These are phyloP conservation scores for Neosilurus hyrtlii DNA, from an alignment of 2,797 vertebrate species.

Conservation along the genomic window DNA sequence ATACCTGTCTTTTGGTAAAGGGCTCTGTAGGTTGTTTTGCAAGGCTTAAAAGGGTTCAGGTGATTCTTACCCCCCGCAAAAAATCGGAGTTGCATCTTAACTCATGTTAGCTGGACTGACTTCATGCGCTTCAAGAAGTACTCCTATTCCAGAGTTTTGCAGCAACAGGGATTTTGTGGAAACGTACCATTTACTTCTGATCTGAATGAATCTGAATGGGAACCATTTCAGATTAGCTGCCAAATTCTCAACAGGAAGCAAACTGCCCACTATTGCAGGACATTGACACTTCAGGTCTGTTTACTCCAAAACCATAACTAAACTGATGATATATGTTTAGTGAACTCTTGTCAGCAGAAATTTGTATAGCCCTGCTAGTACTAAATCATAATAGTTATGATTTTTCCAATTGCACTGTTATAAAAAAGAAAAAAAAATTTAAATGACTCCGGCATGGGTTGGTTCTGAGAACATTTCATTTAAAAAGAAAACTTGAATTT, in stretches of 20 bases:
- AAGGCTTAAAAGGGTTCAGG: slow-evolving; percentile 59
- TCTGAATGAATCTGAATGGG: slow-evolving; percentile 28
- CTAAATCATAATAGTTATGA: slow-evolving; percentile 50
- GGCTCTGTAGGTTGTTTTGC: slow-evolving; percentile 54
- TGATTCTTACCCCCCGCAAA: slow-evolving; percentile 63
- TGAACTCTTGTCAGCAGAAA: slow-evolving; percentile 29
- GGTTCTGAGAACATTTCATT: slow-evolving; percentile 56
- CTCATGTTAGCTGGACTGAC: slow-evolving; percentile 58
- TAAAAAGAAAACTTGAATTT: slow-evolving; percentile 75
- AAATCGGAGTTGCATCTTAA: slow-evolving; percentile 58
- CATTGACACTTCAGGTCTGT: slow-evolving; percentile 44
- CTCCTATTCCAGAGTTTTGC: slow-evolving; percentile 52
- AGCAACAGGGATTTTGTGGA: slow-evolving; percentile 50
- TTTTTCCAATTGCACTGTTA: slow-evolving; percentile 56
- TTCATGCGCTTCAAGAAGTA: slow-evolving; percentile 27
- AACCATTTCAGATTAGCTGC: slow-evolving; percentile 44
- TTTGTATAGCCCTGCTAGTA: slow-evolving; percentile 45
- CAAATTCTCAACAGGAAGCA: slow-evolving; percentile 36
- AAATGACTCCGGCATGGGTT: slow-evolving; percentile 57
- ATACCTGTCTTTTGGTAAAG: slow-evolving; percentile 64
- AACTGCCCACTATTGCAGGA: slow-evolving; percentile 45
- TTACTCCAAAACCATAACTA: slow-evolving; percentile 36
- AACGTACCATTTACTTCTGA: slow-evolving; percentile 33
- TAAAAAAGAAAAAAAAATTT: slow-evolving; percentile 49
- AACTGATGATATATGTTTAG: slow-evolving; percentile 24